Conservation (phyloP, 2,113 vertebrate species). For the Poicephalus gulielmi region DNA sequence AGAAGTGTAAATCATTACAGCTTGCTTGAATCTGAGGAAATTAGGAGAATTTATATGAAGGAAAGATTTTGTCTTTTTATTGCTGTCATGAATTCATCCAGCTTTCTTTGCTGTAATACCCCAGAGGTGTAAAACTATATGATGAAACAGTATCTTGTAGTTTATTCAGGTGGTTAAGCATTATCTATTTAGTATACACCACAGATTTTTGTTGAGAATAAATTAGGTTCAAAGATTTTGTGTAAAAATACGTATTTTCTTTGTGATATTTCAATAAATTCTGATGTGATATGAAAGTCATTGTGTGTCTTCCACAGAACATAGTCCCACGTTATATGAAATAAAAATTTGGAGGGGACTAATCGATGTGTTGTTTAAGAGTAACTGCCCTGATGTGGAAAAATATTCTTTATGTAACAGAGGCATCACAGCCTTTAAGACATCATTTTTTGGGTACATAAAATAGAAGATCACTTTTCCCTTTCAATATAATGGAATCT, state of each 20-base stretch:
- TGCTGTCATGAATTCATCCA: neutral
- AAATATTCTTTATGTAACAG: neutral
- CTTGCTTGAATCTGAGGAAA: neutral
- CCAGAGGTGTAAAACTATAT: neutral
- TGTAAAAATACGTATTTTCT: neutral
- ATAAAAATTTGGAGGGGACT: neutral
- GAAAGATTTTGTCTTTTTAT: slow-evolving; percentile 9
- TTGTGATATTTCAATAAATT: slow-evolving; percentile 12
- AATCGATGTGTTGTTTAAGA: neutral
- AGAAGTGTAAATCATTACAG: neutral
- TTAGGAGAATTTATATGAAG: neutral
- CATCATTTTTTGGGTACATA: neutral
- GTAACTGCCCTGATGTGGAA: neutral
- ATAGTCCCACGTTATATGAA: neutral
- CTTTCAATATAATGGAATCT: slow-evolving; percentile 13
- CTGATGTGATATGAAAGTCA: neutral
- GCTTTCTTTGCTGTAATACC: neutral
- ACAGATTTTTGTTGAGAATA: neutral
- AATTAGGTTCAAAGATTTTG: neutral
- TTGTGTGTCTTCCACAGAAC: neutral
- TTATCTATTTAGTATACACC: neutral
- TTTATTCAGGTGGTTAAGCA: neutral
- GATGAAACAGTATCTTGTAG: neutral
- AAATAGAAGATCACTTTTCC: neutral
- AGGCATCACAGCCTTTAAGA: neutral